Base-by-base conservation (phyloP, 2,888 invertebrate genomes). In the Thymelicus acteon region DNA sequence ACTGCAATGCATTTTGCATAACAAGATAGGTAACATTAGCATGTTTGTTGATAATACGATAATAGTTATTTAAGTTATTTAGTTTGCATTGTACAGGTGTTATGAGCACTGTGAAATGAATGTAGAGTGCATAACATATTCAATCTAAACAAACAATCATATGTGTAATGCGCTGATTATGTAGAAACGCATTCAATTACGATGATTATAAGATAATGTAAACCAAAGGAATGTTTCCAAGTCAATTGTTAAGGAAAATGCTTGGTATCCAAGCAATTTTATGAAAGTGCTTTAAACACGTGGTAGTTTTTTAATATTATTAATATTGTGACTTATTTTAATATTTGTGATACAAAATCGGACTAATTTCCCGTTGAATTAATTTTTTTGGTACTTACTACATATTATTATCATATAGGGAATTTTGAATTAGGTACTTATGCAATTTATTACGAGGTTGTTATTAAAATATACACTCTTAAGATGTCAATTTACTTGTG, bases 1-100 rank as follows among this genome's bases (percentile, higher is more conserved):
- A 58, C n/a, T 57, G 57, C 6, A 57, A 57, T 31, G 31, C 57
- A 57, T 57, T 57, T 57, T 58, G 37, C 58, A 39, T 39, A 39
- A 12, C 58, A 37, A 58, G 31, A 39, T 37, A 52, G n/a, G 49
- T 49, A 52, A 8, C 10, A 52, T 19, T 24, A 52, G 19, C 19
- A 24, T 52, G 15, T 52, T 19, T 52, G 52, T 52, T 52, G 52
- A 52, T 24, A 54, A 54, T 24, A 54, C 19, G 54, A 54, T 54
- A 54, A 24, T 24, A 54, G n/a, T 54, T 24, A 54, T 54, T 54
- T 24, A 19, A 58, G 37, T 58, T 58, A 58, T 58, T 13, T 58
- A 39, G 13, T 39, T 39, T 58, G 7, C 7, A 39, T 39, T 39
- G n/a, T 15, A 58, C 58, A 58, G 39, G 58, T 58, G 58, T 58